Conservation (phyloP, 2,113 vertebrate genomes). For the Prochilodus magdalenae region DNA sequence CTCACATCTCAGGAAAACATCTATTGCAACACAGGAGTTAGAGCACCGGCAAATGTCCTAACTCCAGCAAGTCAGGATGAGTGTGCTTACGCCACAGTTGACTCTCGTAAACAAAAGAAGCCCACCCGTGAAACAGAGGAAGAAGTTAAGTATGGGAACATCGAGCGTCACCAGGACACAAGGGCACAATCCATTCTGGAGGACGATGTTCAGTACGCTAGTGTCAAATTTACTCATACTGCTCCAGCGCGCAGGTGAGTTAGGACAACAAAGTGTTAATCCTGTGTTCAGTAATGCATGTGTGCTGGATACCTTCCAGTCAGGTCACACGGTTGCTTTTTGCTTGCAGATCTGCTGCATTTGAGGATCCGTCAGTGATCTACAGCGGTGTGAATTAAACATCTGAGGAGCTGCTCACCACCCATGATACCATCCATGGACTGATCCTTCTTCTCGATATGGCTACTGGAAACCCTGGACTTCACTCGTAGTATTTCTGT, state of each 20-base stretch:
- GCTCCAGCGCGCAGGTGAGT: background rate
- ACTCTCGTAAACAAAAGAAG: too few relatives aligned
- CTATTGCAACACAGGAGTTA: too few relatives aligned
- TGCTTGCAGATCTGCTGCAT: background rate
- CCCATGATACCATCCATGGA: background rate
- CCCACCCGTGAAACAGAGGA: background rate
- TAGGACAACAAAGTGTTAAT: too few relatives aligned
- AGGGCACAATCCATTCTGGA: background rate
- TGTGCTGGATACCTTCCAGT: too few relatives aligned
- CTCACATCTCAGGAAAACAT: too few relatives aligned
- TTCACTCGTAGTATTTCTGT: too few relatives aligned
- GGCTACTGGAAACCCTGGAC: too few relatives aligned
- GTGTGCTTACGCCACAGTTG: too few relatives aligned
- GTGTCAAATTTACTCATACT: background rate
- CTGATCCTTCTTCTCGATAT: background rate
- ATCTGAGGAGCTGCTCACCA: background rate
- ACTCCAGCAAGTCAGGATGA: too few relatives aligned
- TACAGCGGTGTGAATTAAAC: constrained; percentile 1
- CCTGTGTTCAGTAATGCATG: too few relatives aligned
- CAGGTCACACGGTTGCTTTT: background rate
- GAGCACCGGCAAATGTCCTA: too few relatives aligned
- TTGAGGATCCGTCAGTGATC: background rate
- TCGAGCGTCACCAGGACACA: background rate
- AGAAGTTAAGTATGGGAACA: background rate
- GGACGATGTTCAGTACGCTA: background rate